phyloP scores from a whole-genome alignment of 2,113 vertebrate genomes.

The Bufo gargarizans region DNA sequence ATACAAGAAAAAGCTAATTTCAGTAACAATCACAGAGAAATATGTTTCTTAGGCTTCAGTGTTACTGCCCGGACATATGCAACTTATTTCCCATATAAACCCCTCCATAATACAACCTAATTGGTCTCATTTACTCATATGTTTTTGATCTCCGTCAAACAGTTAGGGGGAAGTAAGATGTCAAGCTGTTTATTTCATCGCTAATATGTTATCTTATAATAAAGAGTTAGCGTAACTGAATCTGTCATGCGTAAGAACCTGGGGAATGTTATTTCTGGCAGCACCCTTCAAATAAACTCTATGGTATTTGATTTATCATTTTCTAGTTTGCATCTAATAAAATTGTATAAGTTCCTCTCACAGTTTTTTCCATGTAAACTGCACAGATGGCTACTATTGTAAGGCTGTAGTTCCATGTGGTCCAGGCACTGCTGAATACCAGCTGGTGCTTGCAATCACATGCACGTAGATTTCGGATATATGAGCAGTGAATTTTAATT shows the following conservation, averaged over 20 bases:
- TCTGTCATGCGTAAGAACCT: constrained; percentile 69
- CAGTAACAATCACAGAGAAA: not conserved
- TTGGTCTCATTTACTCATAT: constrained; percentile 63
- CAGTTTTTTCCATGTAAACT: constrained; percentile 17
- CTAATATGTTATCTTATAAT: constrained; percentile 75
- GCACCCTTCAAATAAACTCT: constrained; percentile 45
- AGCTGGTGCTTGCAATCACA: constrained; percentile 41
- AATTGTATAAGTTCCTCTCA: constrained; percentile 9
- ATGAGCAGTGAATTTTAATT: constrained; percentile 13
- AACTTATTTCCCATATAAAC: constrained; percentile 70
- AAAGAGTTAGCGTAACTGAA: constrained; percentile 66
- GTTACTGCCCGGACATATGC: constrained; percentile 64
- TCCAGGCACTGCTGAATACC: constrained; percentile 25
- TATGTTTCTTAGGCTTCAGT: constrained; percentile 55
- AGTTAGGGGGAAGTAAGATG: constrained; percentile 72
- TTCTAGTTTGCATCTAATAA: constrained; percentile 38
- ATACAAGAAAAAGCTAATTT: too few species aligned
- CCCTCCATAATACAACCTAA: constrained; percentile 71
- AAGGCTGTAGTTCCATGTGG: not conserved
- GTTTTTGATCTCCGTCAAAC: constrained; percentile 70
- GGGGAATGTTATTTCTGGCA: constrained; percentile 62
- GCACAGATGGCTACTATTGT: constrained; percentile 37
- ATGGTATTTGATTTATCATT: constrained; percentile 11
- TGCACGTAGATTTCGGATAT: constrained; percentile 27
- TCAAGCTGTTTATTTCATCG: constrained; percentile 74